Evolutionary conservation across 2,888 invertebrate genomes (phyloP), one percentile per base, ranked within the genome.

Genomic region (Plusia festucae): DNA sequence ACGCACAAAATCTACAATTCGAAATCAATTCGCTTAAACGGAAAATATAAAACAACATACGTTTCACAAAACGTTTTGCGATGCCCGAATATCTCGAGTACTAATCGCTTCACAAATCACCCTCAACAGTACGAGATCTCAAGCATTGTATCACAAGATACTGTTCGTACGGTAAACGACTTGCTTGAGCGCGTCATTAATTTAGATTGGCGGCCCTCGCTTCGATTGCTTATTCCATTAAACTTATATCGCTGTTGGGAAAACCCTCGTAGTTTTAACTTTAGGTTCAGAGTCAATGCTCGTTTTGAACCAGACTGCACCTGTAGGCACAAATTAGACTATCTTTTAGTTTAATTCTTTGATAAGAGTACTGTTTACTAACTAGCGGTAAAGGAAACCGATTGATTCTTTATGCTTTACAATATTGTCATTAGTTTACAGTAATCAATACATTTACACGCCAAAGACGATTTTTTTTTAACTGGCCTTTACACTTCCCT

Each of bases 221-320:
- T 87, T 87, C 85, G 86, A 90, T 92, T 86, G 90, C 87, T 87
- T 91, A 92, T 93, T 93, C 93, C 88, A 93, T 93, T 91, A 92
- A 93, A 91, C 83, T 93, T 91, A 85, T 84, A 87, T 79, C 70
- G 82, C 73, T 82, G 82, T 82, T 81, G 70, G 40, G 81, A 78
- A 81, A 80, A 65, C 71, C 64, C 64, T 60, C 62, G 57, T 60
- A 65, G 70, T 70, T 85, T 78, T 69, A 72, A 63, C 53, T 82
- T 58, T 16, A 32, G n/a, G 53, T 59, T 54, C n/a, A n/a, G 22
- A 56, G 20, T 61, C 49, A 53, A 54, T 61, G 52, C 56, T 59
- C 32, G 54, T 34, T 1, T 18, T n/a, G 30, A 30, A 72, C 56
- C 52, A 40, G n/a, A 6, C 4, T n/a, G 40, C 40, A 40, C n/a